Evolutionary conservation across 2,113 vertebrate genomes (phyloP).

Genomic region (Cephalopterus ornatus): DNA sequence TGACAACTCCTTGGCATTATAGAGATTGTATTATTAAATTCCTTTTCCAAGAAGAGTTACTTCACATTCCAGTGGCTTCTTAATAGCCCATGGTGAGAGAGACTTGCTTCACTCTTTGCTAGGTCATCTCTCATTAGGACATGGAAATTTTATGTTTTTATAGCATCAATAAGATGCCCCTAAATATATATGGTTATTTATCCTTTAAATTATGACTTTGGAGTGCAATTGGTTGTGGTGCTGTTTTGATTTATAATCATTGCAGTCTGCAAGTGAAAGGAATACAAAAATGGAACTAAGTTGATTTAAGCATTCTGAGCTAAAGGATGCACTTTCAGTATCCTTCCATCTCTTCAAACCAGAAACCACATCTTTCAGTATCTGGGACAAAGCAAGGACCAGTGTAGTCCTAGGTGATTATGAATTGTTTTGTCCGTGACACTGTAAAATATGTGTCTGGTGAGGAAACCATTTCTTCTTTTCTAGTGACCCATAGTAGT

Average conservation of each 20-base stretch:
- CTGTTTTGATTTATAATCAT: slow-evolving; percentile 38
- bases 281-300: neutral
- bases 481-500: neutral
- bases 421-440: neutral
- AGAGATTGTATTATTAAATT: slow-evolving; percentile 54
- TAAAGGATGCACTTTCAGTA: neutral
- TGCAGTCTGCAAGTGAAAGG: neutral
- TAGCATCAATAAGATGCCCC: neutral
- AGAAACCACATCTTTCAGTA: neutral
- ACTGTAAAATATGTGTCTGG: neutral
- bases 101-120: slow-evolving; percentile 20
- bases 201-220: slow-evolving; percentile 52
- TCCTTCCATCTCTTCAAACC: neutral
- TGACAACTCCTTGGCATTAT: slow-evolving; percentile 31
- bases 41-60: neutral
- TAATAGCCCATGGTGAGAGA: slow-evolving; percentile 42
- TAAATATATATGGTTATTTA: slow-evolving; percentile 39
- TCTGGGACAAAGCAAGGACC: neutral
- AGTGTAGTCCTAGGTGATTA: neutral
- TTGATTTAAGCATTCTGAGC: slow-evolving; percentile 16
- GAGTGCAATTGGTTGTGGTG: slow-evolving; percentile 5
- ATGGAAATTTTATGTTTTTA: neutral
- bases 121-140: slow-evolving; percentile 28
- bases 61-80: slow-evolving; percentile 56
- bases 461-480: neutral